Base-by-base conservation (phyloP, 2,797 vertebrate species). In the Tenualosa ilisha region DNA sequence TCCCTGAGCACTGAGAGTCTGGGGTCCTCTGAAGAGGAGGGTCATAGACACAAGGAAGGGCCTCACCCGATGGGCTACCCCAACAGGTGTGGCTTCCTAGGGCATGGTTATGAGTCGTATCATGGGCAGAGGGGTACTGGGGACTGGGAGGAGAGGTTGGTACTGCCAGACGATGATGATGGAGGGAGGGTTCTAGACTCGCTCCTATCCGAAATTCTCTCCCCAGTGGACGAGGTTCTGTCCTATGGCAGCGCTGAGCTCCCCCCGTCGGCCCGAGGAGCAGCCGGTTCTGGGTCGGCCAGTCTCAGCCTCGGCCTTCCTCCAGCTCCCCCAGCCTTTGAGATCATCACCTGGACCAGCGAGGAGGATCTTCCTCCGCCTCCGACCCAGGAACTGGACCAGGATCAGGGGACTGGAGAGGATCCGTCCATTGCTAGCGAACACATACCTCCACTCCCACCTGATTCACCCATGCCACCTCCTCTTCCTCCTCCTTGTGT, bases 191-290 rank as follows among this genome's bases (percentile, higher is more conserved):
- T 81, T n/a, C 46, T 68, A 56, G 89, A 88, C 46, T 88, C 85
- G 0, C 37, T 83, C 75, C 88, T 94, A 88, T 93, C 86, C 6
- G 96, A 95, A 89, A 92, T 94, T 83, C 85, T 90, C 50, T 94
- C 95, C 83, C 94, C 94, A 0, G 85, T 93, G 53, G 94, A 95
- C 24, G 93, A 95, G 84, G 90, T 91, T 82, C 90, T 95, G 85
- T 95, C 95, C 49, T 95, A 91, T 1, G 87, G 94, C 91, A 96
- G 94, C 85, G 90, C 92, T 17, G 93, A 95, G 84, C 91, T 95
- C 82, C 90, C 87, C 0, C 90, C 91, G 0, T 91, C 92, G 51
- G 86, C 83, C 22, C 89, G 82, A 88, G 89, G 89, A 83, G 92
- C 90, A 37, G n/a, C 85, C 65, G 85, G 40, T 56, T 85, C 88